These are phyloP conservation scores for Aldrovandia affinis DNA, from an alignment of 2,797 vertebrate genomes.

Conservation along the genomic window DNA sequence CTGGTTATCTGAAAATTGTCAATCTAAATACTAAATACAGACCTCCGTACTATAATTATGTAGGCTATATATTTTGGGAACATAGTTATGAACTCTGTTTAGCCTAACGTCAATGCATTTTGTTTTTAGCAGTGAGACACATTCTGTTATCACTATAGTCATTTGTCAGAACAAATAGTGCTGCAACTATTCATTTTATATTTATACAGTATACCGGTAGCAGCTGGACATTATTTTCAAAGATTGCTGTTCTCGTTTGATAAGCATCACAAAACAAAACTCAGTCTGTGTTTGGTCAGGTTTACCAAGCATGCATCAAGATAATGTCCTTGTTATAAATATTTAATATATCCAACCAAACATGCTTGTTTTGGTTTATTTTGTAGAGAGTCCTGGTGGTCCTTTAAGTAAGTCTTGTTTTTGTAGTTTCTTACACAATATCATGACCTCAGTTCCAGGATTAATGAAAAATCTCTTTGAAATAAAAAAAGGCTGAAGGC, in stretches of 20 bases:
- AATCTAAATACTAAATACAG: neutral
- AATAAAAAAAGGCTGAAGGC: no score
- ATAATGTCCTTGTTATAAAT: neutral
- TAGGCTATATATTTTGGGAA: neutral
- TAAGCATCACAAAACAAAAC: neutral
- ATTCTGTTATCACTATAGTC: neutral
- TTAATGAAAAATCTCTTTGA: no score
- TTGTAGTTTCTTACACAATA: no score
- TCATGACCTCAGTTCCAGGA: no score
- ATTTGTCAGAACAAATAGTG: neutral
- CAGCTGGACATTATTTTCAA: neutral
- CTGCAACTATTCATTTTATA: neutral
- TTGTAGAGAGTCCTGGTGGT: neutral
- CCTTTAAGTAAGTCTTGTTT: neutral
- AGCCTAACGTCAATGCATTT: neutral
- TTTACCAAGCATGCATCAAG: neutral
- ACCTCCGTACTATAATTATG: neutral
- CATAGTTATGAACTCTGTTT: neutral
- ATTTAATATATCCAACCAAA: neutral
- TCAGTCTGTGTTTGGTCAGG: neutral
- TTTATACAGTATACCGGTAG: neutral
- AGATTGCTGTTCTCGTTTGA: neutral
- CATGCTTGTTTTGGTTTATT: neutral
- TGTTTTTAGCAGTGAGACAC: neutral
- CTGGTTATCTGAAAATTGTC: slow-evolving; percentile 2